Percentiles rank a stretch among this genome's conserved stretches.
phyloP scores from a whole-genome alignment of 2,888 invertebrate genomes.

The Hyalella azteca region DNA sequence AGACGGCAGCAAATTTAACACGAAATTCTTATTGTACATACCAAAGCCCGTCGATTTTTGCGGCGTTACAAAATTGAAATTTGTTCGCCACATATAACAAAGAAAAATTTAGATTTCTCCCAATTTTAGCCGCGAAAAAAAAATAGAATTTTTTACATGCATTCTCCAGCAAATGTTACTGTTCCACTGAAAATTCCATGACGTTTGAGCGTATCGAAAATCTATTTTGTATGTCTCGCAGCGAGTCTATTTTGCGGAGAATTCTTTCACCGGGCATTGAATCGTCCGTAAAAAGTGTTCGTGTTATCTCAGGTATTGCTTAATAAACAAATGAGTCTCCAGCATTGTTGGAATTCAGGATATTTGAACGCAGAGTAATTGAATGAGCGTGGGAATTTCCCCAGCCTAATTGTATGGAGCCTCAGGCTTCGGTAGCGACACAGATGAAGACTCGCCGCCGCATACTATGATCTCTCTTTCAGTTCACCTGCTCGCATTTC shows the following conservation, averaged over 20 bases:
- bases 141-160: too few relatives aligned
- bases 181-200: too few relatives aligned
- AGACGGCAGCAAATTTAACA: too few relatives aligned
- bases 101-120: too few relatives aligned
- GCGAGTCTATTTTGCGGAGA: background rate
- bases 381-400: constrained; percentile 24
- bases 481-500: background rate
- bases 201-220: too few relatives aligned
- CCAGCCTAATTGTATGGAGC: constrained; percentile 19
- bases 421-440: constrained; percentile 14
- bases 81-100: too few relatives aligned
- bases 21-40: too few relatives aligned
- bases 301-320: constrained; percentile 8
- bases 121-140: too few relatives aligned
- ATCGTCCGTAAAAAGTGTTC: background rate
- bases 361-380: constrained; percentile 13
- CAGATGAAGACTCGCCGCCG: background rate
- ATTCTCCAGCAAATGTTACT: too few relatives aligned
- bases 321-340: background rate
- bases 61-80: too few relatives aligned
- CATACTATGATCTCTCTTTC: background rate
- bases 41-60: too few relatives aligned
- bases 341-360: constrained; percentile 31
- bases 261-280: background rate
- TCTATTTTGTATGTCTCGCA: too few relatives aligned